These are phyloP conservation scores for Hemiscyllium ocellatum DNA, from an alignment of 2,113 vertebrate genomes.

Conservation along the genomic window DNA sequence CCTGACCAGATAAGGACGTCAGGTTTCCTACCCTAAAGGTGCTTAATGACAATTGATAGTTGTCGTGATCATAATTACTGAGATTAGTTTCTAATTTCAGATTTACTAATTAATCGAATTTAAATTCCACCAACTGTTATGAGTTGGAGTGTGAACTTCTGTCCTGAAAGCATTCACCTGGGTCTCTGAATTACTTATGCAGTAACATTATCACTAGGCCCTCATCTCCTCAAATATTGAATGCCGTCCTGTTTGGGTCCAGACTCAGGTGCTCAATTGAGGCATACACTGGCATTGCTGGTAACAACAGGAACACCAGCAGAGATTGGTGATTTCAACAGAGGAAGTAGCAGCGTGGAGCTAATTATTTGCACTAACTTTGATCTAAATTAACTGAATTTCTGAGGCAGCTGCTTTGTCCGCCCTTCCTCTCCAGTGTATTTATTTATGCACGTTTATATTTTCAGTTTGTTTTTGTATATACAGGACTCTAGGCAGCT, in stretches of 20 bases:
- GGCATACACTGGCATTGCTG: background rate
- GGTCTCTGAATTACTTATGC: no score
- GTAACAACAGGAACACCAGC: background rate
- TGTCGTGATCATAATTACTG: no score
- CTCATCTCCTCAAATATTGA: no score
- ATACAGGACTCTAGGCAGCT: background rate
- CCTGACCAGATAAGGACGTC: no score
- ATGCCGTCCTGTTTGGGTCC: background rate
- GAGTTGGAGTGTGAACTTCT: no score
- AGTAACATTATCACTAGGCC: no score
- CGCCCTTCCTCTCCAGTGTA: background rate
- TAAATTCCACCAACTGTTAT: no score
- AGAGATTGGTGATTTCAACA: background rate
- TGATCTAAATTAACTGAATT: background rate
- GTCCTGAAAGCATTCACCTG: no score
- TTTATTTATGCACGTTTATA: background rate
- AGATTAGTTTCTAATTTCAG: no score
- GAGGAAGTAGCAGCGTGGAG: background rate
- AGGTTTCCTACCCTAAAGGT: no score
- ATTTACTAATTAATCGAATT: no score
- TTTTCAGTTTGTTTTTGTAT: background rate
- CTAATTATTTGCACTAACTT: background rate
- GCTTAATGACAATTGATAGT: no score
- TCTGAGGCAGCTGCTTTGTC: background rate
- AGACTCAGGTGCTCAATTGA: rapidly evolving